Base-by-base conservation (phyloP, 2,113 vertebrate genomes). In the Okapia johnstoni region DNA sequence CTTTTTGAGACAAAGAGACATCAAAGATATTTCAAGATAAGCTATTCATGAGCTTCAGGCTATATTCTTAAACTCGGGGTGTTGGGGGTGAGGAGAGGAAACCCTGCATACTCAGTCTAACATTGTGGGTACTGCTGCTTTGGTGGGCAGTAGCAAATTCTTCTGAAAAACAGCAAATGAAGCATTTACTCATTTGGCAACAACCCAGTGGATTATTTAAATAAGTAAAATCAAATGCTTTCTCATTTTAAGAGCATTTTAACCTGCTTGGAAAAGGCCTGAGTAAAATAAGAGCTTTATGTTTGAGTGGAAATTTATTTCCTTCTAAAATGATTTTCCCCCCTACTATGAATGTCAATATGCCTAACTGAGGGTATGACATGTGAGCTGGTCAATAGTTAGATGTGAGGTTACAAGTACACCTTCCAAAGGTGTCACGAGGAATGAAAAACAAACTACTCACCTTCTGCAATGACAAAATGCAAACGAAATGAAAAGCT, bases 1-100 rank as follows among this genome's bases (percentile, higher is more conserved):
- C 85, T 97, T 97, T 94, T 94, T 83, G 55, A 97, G 85, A 97
- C 94, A 98, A 80, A 93, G 93, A 96, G 90, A 97, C 93, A 94
- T 58, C 60, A 90, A 80, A 96, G 94, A 97, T 85, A 93, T 88
- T 95, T 96, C 66, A 85, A 84, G 85, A 48, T 90, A 79, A 94
- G 90, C 79, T 93, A 33, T 52, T 90, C 46, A 16, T 10, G 94
- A 95, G 85, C 85, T 93, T 93, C 95, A 88, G 93, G 93, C 70
- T 85, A 8, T 55, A 61, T 26, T 48, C 55, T 73, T 60, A 63
- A 66, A 48, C 63, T 87, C 93, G 4, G 10, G 43, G 30, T 17
- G 70, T 21, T 36, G 76, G 7, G 63, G 36, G 36, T 23, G 36
- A 25, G 19, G 19, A 70, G 26, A 58, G 55, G 66, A 52, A 80